Percentiles rank a stretch among this genome's conserved stretches.
These are phyloP conservation scores for Baccha elongata DNA, from an alignment of 2,888 invertebrate species.

Conservation along the genomic window DNA sequence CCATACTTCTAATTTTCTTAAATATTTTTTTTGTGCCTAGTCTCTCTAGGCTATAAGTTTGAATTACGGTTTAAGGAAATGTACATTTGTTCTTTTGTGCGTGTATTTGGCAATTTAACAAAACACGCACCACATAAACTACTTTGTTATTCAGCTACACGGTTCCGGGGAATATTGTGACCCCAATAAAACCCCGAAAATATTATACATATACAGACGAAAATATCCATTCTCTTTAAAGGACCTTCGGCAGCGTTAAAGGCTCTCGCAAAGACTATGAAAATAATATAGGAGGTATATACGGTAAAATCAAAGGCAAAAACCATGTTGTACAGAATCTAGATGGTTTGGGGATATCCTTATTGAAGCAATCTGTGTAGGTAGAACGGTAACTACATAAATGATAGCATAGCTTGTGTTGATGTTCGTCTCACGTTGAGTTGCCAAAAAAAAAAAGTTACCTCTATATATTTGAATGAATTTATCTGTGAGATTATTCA, in stretches of 20 bases:
- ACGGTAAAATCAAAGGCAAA: constrained; percentile 14
- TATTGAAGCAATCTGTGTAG: constrained; percentile 27
- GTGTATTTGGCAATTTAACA: constrained; percentile 53
- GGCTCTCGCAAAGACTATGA: neutral
- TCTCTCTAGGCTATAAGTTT: constrained; percentile 5
- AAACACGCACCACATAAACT: constrained; percentile 60
- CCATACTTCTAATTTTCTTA: constrained; percentile 6
- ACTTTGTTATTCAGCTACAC: constrained; percentile 54
- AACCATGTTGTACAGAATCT: neutral
- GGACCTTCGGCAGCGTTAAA: neutral
- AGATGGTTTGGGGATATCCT: constrained; percentile 21
- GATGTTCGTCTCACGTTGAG: constrained; percentile 20
- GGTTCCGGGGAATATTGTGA: constrained; percentile 43
- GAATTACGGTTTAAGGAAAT: constrained; percentile 2
- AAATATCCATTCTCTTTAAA: neutral
- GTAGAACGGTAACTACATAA: constrained; percentile 5
- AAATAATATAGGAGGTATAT: neutral
- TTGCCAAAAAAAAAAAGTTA: neutral
- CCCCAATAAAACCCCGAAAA: constrained; percentile 55
- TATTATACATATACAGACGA: constrained; percentile 33
- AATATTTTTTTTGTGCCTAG: neutral
- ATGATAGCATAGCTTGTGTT: constrained; percentile 39
- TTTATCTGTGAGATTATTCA: constrained; percentile 43
- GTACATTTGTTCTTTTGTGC: constrained; percentile 5
- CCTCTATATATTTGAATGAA: constrained; percentile 35